These are phyloP conservation scores for Scrobipalpa atriplicella DNA, from an alignment of 2,888 invertebrate species.

Conservation along the genomic window DNA sequence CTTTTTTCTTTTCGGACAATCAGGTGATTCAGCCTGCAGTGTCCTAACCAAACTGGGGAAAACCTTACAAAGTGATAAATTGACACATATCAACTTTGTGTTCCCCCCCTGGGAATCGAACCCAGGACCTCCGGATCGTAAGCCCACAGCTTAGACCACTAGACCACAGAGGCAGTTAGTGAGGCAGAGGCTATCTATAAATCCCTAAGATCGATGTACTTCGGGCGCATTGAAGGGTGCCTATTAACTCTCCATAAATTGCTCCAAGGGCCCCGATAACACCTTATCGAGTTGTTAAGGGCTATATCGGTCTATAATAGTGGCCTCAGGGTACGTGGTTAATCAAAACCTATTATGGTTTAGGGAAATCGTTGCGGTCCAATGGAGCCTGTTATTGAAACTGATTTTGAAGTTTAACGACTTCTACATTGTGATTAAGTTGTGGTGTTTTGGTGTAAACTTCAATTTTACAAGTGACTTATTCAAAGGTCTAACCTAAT, in stretches of 20 bases:
- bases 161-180: no score
- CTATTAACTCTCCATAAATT: constrained; percentile 75
- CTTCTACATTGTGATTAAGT: not conserved
- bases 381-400: constrained; percentile 25
- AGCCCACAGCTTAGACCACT: no score
- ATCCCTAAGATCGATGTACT: constrained; percentile 26
- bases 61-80: no score
- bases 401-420: constrained; percentile 35
- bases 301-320: constrained; percentile 72
- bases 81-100: no score
- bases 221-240: constrained; percentile 59
- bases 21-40: no score
- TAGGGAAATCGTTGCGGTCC: constrained; percentile 30
- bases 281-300: constrained; percentile 74
- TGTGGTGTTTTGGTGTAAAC: not conserved
- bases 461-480: no score
- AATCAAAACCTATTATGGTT: constrained; percentile 61
- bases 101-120: no score
- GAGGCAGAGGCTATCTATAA: no score
- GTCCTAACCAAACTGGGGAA: no score
- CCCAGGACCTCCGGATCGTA: no score
- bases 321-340: constrained; percentile 63
- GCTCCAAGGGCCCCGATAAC: constrained; percentile 68
- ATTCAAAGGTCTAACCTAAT: no score
- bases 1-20: no score